These are phyloP conservation scores for Campaea margaritaria DNA, from an alignment of 2,888 invertebrate genomes.

Conservation along the genomic window DNA sequence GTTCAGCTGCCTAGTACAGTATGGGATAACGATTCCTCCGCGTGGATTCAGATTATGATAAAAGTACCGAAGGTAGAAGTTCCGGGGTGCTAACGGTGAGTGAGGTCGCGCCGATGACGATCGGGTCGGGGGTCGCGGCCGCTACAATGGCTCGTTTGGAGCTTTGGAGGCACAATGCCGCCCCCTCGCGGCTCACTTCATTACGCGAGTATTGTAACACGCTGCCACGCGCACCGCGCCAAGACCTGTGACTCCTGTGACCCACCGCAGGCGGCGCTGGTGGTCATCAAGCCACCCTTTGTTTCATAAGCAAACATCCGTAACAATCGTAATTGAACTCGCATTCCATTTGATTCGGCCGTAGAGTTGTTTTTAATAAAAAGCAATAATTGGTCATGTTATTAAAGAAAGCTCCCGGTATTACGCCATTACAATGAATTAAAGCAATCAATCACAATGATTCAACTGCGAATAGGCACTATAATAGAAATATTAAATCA, in stretches of 20 bases:
- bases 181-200: constrained; percentile 83
- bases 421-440: constrained; percentile 51
- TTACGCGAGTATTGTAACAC: constrained; percentile 82
- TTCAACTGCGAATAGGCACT: constrained; percentile 49
- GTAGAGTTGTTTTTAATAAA: constrained; percentile 7
- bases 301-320: constrained; percentile 51
- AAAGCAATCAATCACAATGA: constrained; percentile 71
- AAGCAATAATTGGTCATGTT: constrained; percentile 17
- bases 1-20: constrained; percentile 24
- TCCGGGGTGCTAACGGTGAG: constrained; percentile 52
- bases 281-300: constrained; percentile 60
- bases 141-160: constrained; percentile 79
- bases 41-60: constrained; percentile 11
- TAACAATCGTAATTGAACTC: constrained; percentile 39
- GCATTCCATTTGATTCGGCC: constrained; percentile 13
- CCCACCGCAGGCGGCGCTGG: constrained; percentile 67
- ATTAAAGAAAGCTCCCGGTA: constrained; percentile 52
- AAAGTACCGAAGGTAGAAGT: constrained; percentile 29
- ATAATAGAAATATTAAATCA: constrained; percentile 64
- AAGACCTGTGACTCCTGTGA: constrained; percentile 63
- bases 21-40: constrained; percentile 47
- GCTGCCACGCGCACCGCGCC: constrained; percentile 59
- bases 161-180: constrained; percentile 70
- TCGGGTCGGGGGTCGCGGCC: constrained; percentile 72
- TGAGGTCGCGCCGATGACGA: constrained; percentile 60